These are phyloP conservation scores for Acronicta leporina DNA, from an alignment of 2,888 invertebrate species.

Conservation along the genomic window DNA sequence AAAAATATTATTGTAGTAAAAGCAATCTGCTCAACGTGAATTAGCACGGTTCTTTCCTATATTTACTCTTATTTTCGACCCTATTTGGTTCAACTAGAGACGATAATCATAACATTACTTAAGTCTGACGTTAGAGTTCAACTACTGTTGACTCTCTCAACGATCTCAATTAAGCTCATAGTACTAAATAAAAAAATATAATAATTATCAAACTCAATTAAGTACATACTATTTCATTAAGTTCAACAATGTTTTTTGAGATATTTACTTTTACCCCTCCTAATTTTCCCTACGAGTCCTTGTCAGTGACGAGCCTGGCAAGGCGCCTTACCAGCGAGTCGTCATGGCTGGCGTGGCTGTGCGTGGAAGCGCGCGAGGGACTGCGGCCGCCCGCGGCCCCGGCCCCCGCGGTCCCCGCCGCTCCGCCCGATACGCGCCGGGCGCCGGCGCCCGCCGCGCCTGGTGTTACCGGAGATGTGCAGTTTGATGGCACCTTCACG, in stretches of 20 bases:
- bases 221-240: no score
- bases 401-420: constrained; percentile 49
- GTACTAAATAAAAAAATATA: no score
- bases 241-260: no score
- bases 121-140: no score
- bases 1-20: no score
- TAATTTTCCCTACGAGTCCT: constrained; percentile 44
- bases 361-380: constrained; percentile 92
- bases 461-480: constrained; percentile 78
- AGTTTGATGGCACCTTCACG: constrained; percentile 99
- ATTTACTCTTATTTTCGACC: background rate
- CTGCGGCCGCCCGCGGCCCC: constrained; percentile 89
- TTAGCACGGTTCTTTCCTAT: background rate
- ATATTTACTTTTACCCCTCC: no score
- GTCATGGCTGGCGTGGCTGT: constrained; percentile 85
- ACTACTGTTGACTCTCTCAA: no score
- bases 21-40: no score
- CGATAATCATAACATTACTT: background rate
- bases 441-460: constrained; percentile 67
- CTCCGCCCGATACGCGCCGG: constrained; percentile 60
- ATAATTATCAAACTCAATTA: no score
- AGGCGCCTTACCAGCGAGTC: constrained; percentile 94
- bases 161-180: no score
- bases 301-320: constrained; percentile 89
- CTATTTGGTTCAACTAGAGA: background rate